Evolutionary conservation across 23 tunicate genomes (phyloP).

Genomic region (Diplosoma virens): DNA sequence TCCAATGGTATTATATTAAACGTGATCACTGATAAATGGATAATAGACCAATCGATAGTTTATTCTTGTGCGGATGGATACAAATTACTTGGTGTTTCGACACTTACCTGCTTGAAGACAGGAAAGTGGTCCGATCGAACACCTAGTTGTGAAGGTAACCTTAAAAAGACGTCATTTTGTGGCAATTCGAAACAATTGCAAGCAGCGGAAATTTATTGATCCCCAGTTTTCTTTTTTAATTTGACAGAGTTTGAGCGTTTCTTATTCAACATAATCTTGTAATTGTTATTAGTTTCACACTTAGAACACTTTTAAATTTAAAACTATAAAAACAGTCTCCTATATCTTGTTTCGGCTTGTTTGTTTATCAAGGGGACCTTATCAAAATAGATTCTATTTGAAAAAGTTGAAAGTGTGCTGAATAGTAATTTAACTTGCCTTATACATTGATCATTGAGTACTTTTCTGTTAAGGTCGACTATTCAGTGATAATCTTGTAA

Average conservation of each 20-base stretch:
- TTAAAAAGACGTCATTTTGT: neutral
- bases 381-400: too few relatives aligned
- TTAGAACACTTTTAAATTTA: too few relatives aligned
- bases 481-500: too few relatives aligned
- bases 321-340: too few relatives aligned
- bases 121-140: constrained; percentile 20
- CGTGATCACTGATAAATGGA: constrained; percentile 9
- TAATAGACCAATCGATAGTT: constrained; percentile 19
- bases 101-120: constrained; percentile 1
- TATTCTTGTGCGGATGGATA: constrained; percentile 50
- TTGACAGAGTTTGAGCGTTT: neutral
- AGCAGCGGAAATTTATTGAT: neutral
- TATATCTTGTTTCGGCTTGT: too few relatives aligned
- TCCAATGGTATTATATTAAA: neutral
- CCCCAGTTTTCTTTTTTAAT: neutral
- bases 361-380: too few relatives aligned
- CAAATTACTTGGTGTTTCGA: neutral
- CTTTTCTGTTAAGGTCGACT: too few relatives aligned
- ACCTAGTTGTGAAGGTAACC: constrained; percentile 23
- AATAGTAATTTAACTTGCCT: too few relatives aligned
- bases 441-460: too few relatives aligned
- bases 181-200: neutral
- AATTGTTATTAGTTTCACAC: too few relatives aligned
- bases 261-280: neutral
- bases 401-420: too few relatives aligned